phyloP scores from a whole-genome alignment of 2,797 vertebrate species.

The Lophius americanus region DNA sequence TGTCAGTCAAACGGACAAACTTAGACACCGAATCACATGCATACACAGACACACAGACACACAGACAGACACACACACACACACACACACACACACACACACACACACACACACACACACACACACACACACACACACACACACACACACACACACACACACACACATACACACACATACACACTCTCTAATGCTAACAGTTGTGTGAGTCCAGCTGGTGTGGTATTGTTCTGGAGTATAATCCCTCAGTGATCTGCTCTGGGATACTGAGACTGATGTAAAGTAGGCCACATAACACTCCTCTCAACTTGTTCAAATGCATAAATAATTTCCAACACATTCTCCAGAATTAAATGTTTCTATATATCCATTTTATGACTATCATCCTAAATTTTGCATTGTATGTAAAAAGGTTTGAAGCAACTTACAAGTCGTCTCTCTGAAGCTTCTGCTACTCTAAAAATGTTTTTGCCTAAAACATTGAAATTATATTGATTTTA shows the following conservation, averaged over 20 bases:
- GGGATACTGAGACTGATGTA: conserved; percentile 25
- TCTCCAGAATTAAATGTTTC: conserved; percentile 21
- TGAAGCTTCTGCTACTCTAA: not conserved
- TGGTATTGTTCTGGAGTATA: conserved; percentile 65
- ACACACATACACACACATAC: not conserved
- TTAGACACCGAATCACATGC: too few species aligned
- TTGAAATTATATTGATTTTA: not conserved
- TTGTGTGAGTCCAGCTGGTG: conserved; percentile 61
- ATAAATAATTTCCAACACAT: conserved; percentile 48
- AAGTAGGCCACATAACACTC: conserved; percentile 58
- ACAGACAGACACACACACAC: too few species aligned
- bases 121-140: too few species aligned
- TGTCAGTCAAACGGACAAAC: conserved; percentile 6
- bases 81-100: not conserved
- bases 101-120: too few species aligned
- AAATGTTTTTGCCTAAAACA: not conserved
- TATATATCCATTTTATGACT: conserved; percentile 11
- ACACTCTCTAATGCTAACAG: conserved; percentile 36
- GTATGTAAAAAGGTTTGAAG: not conserved
- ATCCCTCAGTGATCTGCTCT: conserved; percentile 55
- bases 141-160: not conserved
- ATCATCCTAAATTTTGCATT: not conserved
- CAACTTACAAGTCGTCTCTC: conserved; percentile 4
- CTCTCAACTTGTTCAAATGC: conserved; percentile 37
- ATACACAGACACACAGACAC: too few species aligned